Conservation (phyloP, 2,113 vertebrate species). For the Opisthocomus hoazin region DNA sequence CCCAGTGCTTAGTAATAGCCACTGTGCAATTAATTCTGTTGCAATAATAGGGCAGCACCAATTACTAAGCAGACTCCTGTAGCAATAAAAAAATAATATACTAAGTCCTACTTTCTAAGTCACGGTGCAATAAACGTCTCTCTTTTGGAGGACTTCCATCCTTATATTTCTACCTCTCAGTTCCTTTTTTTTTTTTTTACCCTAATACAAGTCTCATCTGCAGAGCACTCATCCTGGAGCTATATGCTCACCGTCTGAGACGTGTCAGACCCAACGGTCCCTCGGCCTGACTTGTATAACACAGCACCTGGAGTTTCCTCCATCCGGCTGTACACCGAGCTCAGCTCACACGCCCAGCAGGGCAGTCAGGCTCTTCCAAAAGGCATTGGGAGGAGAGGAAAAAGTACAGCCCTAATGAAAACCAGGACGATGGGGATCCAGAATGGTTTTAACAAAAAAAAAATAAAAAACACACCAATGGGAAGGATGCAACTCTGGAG, state of each 20-base stretch:
- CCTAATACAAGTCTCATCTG: neutral
- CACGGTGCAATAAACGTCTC: neutral
- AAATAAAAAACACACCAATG: no score
- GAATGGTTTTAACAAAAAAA: neutral
- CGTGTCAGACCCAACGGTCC: neutral
- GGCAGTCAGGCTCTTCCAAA: neutral
- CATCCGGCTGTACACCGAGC: rapidly evolving
- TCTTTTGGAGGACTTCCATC: constrained; percentile 17
- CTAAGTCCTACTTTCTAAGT: constrained; percentile 1
- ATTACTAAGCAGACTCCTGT: constrained; percentile 42
- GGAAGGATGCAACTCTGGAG: neutral
- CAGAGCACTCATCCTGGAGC: neutral
- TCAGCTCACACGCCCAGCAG: neutral
- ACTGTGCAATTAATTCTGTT: constrained; percentile 12
- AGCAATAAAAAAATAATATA: constrained; percentile 35
- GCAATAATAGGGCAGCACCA: constrained; percentile 35
- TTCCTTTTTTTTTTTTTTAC: neutral
- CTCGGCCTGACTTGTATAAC: neutral
- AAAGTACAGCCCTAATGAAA: neutral
- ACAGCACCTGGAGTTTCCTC: neutral
- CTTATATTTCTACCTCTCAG: neutral
- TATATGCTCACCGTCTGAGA: neutral
- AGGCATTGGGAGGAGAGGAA: neutral
- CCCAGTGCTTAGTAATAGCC: neutral
- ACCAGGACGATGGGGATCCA: neutral